A percentile compares a stretch with the other conserved stretches of the same genome.
These are phyloP conservation scores for Zoanthus gigantus DNA, from an alignment of 92 coral and sea anemone species.

Conservation along the genomic window DNA sequence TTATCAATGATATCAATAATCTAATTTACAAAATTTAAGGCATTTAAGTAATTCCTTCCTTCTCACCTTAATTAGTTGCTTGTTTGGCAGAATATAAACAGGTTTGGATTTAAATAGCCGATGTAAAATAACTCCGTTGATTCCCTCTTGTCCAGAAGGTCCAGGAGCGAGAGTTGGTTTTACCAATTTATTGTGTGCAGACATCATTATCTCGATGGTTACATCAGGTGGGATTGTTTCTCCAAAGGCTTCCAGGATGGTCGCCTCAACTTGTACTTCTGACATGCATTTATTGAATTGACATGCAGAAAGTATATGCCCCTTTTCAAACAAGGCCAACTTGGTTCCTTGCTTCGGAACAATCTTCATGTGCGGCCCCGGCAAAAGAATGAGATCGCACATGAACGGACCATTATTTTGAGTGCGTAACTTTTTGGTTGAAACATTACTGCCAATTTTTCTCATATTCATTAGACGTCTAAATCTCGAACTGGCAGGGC, in stretches of 20 bases:
- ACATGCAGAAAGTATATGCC: constrained; percentile 23
- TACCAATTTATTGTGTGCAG: constrained; percentile 24
- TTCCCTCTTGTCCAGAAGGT: constrained; percentile 34
- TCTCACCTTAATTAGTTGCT: constrained; percentile 6
- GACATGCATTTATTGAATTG: constrained; percentile 38
- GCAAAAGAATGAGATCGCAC: constrained; percentile 13
- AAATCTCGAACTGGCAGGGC: constrained; percentile 21
- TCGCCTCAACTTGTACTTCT: constrained; percentile 31
- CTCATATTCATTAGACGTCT: constrained; percentile 16
- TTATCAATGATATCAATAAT: too few species aligned
- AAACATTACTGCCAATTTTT: constrained; percentile 14
- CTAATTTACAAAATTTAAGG: too few species aligned
- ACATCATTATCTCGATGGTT: constrained; percentile 22
- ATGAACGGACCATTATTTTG: constrained; percentile 16
- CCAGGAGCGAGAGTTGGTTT: constrained; percentile 34
- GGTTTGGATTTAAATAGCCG: constrained; percentile 21
- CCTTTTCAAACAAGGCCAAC: constrained; percentile 15
- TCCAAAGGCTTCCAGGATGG: constrained; percentile 19
- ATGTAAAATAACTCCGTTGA: constrained; percentile 20
- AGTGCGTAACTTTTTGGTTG: constrained; percentile 18
- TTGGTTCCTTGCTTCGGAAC: constrained; percentile 35
- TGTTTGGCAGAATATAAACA: constrained; percentile 20
- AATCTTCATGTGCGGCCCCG: constrained; percentile 20
- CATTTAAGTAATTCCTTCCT: not conserved
- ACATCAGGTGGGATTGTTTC: constrained; percentile 21